A percentile compares a stretch with the other conserved stretches of the same genome.
Conservation (phyloP, 2,113 vertebrate species). For the Rhegmatorhina hoffmannsi region DNA sequence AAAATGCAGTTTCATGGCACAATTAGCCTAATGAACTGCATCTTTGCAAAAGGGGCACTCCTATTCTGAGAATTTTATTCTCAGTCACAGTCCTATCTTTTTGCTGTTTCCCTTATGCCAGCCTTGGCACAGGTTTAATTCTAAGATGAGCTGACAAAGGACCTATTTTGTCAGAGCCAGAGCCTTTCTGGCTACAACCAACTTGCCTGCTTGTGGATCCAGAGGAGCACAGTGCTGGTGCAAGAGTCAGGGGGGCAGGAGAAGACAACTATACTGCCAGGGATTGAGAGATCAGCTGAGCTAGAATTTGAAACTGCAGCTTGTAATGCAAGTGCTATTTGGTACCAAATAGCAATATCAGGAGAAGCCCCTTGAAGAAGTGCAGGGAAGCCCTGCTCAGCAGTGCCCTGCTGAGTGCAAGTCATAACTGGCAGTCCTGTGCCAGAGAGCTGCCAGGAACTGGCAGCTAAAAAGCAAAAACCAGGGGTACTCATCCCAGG, state of each 20-base stretch:
- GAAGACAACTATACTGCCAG: not conserved
- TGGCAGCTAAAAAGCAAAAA: not conserved
- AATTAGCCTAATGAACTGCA: not conserved
- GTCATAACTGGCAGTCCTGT: not conserved
- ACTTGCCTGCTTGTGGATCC: not conserved
- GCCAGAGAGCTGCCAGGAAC: not conserved
- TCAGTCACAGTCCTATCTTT: not conserved
- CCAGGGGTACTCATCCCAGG: not conserved
- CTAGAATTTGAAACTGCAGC: not conserved
- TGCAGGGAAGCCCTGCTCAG: not conserved
- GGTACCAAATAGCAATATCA: not conserved
- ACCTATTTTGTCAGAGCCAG: not conserved
- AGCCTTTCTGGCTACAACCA: not conserved
- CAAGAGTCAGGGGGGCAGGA: not conserved
- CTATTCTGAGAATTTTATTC: not conserved
- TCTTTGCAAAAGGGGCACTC: not conserved
- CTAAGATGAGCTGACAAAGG: not conserved
- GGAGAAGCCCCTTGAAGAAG: not conserved
- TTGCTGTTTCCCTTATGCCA: not conserved
- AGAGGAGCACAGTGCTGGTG: not conserved
- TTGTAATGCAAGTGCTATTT: not conserved
- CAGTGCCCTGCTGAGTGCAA: not conserved
- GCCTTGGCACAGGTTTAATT: not conserved
- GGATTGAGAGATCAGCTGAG: not conserved
- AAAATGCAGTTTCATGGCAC: not conserved